Conservation (phyloP, 2,797 vertebrate species). For the Atherinosoma microstoma region DNA sequence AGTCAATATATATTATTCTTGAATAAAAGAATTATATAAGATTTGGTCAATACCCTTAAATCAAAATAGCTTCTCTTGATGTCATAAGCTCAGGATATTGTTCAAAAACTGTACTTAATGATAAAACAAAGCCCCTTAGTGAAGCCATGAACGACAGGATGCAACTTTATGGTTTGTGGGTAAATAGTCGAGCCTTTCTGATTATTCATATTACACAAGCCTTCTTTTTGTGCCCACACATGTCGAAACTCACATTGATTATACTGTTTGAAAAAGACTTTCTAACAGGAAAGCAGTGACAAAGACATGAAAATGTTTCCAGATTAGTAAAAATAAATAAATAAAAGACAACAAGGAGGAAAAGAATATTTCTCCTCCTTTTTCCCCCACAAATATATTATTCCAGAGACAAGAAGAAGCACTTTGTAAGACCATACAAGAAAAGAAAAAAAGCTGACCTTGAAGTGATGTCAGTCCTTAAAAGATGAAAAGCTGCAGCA, state of each 20-base stretch:
- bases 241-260: not conserved
- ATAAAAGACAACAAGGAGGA: not conserved
- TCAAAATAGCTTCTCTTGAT: not conserved
- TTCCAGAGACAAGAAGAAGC: not conserved
- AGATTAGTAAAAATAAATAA: not conserved
- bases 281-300: not conserved
- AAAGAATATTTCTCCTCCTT: not conserved
- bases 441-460: conserved; percentile 71
- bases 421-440: not conserved
- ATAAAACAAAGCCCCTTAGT: not conserved
- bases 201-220: not conserved
- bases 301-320: not conserved
- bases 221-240: not conserved
- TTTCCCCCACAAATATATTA: not conserved
- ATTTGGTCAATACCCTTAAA: not conserved
- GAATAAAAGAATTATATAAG: not conserved
- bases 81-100: not conserved
- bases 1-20: not conserved
- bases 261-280: not conserved
- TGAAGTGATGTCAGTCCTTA: conserved; percentile 48
- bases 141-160: not conserved
- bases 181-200: not conserved
- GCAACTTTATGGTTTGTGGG: not conserved
- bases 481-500: conserved; percentile 16
- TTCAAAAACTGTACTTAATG: not conserved